Conservation (phyloP, 2,797 vertebrate genomes). For the Tragopan temminckii region DNA sequence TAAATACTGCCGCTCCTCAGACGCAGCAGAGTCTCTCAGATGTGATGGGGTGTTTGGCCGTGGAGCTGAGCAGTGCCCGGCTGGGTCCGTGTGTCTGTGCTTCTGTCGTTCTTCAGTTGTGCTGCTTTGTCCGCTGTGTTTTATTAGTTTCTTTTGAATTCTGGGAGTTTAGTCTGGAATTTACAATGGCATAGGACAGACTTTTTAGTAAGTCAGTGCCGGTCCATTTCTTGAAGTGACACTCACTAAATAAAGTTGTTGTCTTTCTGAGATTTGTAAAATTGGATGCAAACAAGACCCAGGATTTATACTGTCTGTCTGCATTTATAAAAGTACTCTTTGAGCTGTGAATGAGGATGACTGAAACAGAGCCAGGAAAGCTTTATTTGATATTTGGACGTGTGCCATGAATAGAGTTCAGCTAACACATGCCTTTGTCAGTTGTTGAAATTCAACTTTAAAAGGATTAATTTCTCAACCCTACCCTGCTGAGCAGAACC, state of each 20-base stretch:
- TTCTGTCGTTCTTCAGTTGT: background rate
- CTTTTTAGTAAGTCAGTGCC: background rate
- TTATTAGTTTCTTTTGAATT: background rate
- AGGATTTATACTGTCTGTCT: slow-evolving; percentile 65
- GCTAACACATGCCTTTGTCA: slow-evolving; percentile 71
- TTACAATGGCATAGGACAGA: background rate
- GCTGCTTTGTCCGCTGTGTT: background rate
- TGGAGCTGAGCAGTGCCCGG: background rate
- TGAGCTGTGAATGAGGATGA: slow-evolving; percentile 70
- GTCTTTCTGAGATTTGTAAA: slow-evolving; percentile 36
- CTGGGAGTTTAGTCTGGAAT: background rate
- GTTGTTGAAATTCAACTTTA: slow-evolving; percentile 73
- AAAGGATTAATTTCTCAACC: slow-evolving; percentile 72
- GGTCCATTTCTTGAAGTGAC: slow-evolving; percentile 1
- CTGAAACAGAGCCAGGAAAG: slow-evolving; percentile 61
- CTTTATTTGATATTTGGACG: slow-evolving; percentile 72
- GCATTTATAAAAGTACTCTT: slow-evolving; percentile 59
- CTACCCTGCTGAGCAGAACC: slow-evolving; percentile 27
- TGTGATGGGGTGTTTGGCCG: fast-evolving
- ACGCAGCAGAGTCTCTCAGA: background rate
- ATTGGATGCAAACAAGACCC: slow-evolving; percentile 25
- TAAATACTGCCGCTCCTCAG: fast-evolving
- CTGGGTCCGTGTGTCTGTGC: fast-evolving
- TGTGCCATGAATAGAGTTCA: slow-evolving; percentile 55
- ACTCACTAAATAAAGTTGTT: slow-evolving; percentile 26